Evolutionary conservation across 2,797 vertebrate genomes (phyloP).

Genomic region (Pipistrellus pygmaeus): DNA sequence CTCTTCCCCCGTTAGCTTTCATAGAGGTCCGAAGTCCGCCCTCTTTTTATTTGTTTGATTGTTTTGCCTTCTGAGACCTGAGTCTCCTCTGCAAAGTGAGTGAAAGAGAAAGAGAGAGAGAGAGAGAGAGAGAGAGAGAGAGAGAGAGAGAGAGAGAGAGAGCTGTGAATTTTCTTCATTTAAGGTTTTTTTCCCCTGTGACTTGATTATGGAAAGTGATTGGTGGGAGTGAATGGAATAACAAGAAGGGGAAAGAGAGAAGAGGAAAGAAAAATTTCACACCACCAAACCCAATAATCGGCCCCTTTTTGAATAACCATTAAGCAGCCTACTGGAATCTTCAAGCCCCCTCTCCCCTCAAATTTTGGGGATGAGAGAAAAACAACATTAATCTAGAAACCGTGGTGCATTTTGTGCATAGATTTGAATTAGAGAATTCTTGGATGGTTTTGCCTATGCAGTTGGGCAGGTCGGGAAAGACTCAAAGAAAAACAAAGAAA

Average conservation of each 20-base stretch:
- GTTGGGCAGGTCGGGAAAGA: not conserved
- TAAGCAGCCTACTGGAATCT: conserved; percentile 73
- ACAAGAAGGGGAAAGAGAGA: not conserved
- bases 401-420: conserved; percentile 26
- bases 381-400: conserved; percentile 48
- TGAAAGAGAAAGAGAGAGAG: not conserved
- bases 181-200: not conserved
- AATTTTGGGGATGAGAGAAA: conserved; percentile 71
- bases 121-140: not conserved
- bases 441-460: not conserved
- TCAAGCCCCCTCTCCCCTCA: conserved; percentile 64
- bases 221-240: not conserved
- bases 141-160: not conserved
- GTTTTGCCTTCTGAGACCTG: conserved; percentile 62
- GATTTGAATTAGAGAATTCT: conserved; percentile 52
- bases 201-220: conserved; percentile 57
- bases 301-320: conserved; percentile 77
- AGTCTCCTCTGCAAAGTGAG: conserved; percentile 51
- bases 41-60: not conserved
- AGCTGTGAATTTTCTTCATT: conserved; percentile 63
- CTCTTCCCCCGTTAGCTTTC: not conserved
- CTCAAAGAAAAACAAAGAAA: conserved; percentile 77
- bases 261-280: conserved; percentile 40
- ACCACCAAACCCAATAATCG: conserved; percentile 12
- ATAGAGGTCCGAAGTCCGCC: not conserved